Evolutionary conservation across 2,113 vertebrate genomes (phyloP).

Genomic region (Peromyscus polionotus): DNA sequence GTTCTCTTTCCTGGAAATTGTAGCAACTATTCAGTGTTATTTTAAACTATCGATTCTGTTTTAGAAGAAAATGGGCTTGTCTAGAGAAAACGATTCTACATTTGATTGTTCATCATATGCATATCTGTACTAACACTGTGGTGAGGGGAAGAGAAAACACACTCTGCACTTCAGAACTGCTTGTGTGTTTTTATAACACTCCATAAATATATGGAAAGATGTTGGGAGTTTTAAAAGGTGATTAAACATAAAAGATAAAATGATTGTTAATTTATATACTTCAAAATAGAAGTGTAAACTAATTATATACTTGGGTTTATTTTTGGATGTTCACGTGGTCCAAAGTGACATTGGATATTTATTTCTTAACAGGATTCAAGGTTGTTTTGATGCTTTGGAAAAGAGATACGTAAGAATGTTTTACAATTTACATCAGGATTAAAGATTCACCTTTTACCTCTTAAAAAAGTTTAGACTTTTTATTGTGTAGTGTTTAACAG

Average conservation of each 20-base stretch:
- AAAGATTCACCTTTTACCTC: slow-evolving; percentile 61
- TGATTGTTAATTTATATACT: slow-evolving; percentile 59
- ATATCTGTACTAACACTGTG: background rate
- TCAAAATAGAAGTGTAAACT: slow-evolving; percentile 64
- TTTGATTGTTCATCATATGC: slow-evolving; percentile 5
- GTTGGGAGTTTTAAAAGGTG: background rate
- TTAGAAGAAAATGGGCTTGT: slow-evolving; percentile 62
- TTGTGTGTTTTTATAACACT: slow-evolving; percentile 53
- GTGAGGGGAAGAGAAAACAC: background rate
- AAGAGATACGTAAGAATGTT: slow-evolving; percentile 88
- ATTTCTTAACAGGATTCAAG: slow-evolving; percentile 87
- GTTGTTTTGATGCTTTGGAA: slow-evolving; percentile 90
- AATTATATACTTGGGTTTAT: slow-evolving; percentile 41
- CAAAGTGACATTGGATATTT: slow-evolving; percentile 76
- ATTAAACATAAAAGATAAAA: slow-evolving; percentile 67
- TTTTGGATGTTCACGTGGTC: slow-evolving; percentile 42
- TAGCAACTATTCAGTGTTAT: slow-evolving; percentile 64
- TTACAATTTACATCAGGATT: slow-evolving; percentile 49
- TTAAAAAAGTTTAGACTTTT: slow-evolving; percentile 53
- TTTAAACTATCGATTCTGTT: slow-evolving; percentile 69
- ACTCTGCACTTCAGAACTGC: slow-evolving; percentile 65
- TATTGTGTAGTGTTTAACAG: slow-evolving; percentile 28
- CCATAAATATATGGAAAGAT: slow-evolving; percentile 51
- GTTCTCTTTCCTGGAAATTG: slow-evolving; percentile 58
- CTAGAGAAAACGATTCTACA: slow-evolving; percentile 48